Conservation (phyloP, 2,888 invertebrate species). For the Orgyia antiqua region DNA sequence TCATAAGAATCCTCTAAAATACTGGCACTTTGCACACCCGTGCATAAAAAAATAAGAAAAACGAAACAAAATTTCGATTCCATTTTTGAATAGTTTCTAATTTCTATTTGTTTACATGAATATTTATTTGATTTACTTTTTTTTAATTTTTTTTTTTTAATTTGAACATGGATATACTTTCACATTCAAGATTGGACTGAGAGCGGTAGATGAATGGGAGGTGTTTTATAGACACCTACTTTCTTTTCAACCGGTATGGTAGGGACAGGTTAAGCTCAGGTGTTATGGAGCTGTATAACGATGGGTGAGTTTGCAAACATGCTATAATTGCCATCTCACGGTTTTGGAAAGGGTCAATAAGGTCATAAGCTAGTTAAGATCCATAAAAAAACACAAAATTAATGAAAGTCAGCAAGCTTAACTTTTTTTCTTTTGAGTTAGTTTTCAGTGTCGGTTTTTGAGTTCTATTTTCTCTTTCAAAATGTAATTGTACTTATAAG, state of each 20-base stretch:
- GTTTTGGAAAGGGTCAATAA: background rate
- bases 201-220: slow-evolving; percentile 26
- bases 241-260: slow-evolving; percentile 45
- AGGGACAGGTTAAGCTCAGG: slow-evolving; percentile 19
- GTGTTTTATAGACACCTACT: slow-evolving; percentile 37
- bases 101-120: slow-evolving; percentile 4
- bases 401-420: too few relatives aligned
- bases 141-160: slow-evolving; percentile 14
- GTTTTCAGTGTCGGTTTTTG: too few relatives aligned
- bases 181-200: slow-evolving; percentile 45
- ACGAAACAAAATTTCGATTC: slow-evolving; percentile 35
- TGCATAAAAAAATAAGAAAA: slow-evolving; percentile 38
- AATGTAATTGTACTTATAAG: too few relatives aligned
- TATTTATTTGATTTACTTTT: slow-evolving; percentile 1
- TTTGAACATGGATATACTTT: slow-evolving; percentile 18
- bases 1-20: slow-evolving; percentile 58
- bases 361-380: too few relatives aligned
- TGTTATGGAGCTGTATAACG: slow-evolving; percentile 14
- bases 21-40: slow-evolving; percentile 50
- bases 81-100: slow-evolving; percentile 32
- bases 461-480: too few relatives aligned
- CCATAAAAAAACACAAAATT: too few relatives aligned
- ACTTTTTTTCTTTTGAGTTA: too few relatives aligned
- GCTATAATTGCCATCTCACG: slow-evolving; percentile 4
- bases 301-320: slow-evolving; percentile 14